Evolutionary conservation across 2,888 invertebrate genomes (phyloP).

Genomic region (Tillus elongatus): DNA sequence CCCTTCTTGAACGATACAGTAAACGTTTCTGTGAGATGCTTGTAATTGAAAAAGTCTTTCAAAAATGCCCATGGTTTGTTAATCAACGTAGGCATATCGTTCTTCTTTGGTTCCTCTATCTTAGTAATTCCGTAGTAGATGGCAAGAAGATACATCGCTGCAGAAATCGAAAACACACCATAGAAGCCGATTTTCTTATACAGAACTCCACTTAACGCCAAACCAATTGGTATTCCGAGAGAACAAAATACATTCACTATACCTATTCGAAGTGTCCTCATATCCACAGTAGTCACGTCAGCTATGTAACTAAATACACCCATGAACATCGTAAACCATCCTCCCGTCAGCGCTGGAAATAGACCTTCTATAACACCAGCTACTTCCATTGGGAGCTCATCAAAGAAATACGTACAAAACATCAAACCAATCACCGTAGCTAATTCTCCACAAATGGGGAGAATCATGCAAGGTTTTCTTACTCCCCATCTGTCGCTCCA

Average conservation of each 20-base stretch:
- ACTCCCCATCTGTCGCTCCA: constrained; percentile 63
- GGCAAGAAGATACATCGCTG: constrained; percentile 62
- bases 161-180: constrained; percentile 71
- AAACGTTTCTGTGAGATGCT: constrained; percentile 68
- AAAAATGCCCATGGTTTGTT: constrained; percentile 48
- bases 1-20: constrained; percentile 72
- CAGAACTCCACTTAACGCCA: constrained; percentile 76
- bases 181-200: constrained; percentile 70
- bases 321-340: constrained; percentile 87
- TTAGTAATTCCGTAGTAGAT: constrained; percentile 65
- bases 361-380: constrained; percentile 72
- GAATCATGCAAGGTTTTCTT: constrained; percentile 71
- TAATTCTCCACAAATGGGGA: constrained; percentile 74
- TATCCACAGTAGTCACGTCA: constrained; percentile 75
- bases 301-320: constrained; percentile 83
- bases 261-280: constrained; percentile 75
- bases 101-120: constrained; percentile 58
- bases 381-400: constrained; percentile 70
- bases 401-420: constrained; percentile 69
- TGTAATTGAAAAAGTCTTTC: constrained; percentile 65
- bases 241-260: constrained; percentile 84
- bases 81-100: constrained; percentile 44
- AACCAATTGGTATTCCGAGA: constrained; percentile 80
- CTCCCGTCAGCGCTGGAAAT: constrained; percentile 73
- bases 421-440: constrained; percentile 69